These are phyloP conservation scores for Hydropotes inermis DNA, from an alignment of 2,113 vertebrate species.

Conservation along the genomic window DNA sequence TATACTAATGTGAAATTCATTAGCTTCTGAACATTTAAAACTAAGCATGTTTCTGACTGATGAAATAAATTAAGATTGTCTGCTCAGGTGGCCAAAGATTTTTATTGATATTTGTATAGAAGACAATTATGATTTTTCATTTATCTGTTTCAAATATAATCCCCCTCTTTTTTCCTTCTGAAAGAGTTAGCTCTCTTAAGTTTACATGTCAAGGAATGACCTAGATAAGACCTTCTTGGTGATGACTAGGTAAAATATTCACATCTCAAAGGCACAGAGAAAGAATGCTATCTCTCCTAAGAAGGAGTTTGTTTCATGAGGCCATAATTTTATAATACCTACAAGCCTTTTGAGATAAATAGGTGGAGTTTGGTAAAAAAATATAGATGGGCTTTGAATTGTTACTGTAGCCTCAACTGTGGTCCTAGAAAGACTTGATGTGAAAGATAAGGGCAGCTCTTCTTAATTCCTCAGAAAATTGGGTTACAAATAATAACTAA, in stretches of 20 bases:
- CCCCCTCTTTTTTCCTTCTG: background rate
- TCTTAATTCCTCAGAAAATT: background rate
- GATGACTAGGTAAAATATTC: background rate
- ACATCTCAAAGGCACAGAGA: background rate
- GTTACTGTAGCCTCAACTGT: background rate
- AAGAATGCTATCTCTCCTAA: background rate
- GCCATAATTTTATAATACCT: background rate
- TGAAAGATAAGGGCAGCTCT: background rate
- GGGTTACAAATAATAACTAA: background rate
- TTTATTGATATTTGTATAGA: background rate
- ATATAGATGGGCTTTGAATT: background rate
- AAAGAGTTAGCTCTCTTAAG: background rate
- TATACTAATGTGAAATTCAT: background rate
- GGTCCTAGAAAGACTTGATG: background rate
- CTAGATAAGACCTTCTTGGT: background rate
- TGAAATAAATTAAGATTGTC: background rate
- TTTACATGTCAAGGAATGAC: background rate
- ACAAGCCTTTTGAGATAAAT: background rate
- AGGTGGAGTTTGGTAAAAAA: background rate
- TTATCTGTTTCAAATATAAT: background rate
- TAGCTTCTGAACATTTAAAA: background rate
- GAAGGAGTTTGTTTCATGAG: background rate
- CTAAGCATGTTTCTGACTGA: background rate
- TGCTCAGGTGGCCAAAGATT: background rate
- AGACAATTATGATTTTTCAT: background rate